These are phyloP conservation scores for Schlechtendalia chinensis DNA, from an alignment of 1,140 invertebrate genomes.

Conservation along the genomic window DNA sequence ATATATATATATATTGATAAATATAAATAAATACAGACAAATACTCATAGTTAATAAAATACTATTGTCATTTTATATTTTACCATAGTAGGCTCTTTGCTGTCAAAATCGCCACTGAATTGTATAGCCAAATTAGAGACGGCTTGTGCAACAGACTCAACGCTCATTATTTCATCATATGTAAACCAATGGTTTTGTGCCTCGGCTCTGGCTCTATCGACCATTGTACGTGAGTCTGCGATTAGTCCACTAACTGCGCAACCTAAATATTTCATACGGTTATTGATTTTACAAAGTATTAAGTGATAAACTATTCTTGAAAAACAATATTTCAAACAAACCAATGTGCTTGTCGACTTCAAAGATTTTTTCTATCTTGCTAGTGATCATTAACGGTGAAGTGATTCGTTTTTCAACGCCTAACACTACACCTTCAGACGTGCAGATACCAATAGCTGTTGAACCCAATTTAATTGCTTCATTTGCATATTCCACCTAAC, in stretches of 20 bases:
- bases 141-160: slow-evolving; percentile 96
- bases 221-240: slow-evolving; percentile 93
- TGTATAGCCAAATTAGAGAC: slow-evolving; percentile 98
- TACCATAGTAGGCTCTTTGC: slow-evolving; percentile 93
- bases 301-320: not conserved
- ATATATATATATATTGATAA: not conserved
- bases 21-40: slow-evolving; percentile 23
- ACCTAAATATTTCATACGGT: slow-evolving; percentile 58
- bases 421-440: slow-evolving; percentile 89
- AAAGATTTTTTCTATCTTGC: slow-evolving; percentile 96
- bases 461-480: slow-evolving; percentile 99
- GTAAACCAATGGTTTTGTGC: slow-evolving; percentile 98
- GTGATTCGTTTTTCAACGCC: slow-evolving; percentile 98
- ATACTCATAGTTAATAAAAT: not conserved
- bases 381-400: slow-evolving; percentile 92
- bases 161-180: slow-evolving; percentile 93
- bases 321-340: slow-evolving; percentile 53
- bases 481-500: slow-evolving; percentile 95
- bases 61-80: slow-evolving; percentile 43
- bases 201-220: slow-evolving; percentile 92
- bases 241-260: slow-evolving; percentile 98
- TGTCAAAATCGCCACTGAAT: slow-evolving; percentile 91
- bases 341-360: slow-evolving; percentile 95
- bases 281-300: slow-evolving; percentile 31
- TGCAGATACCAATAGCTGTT: slow-evolving; percentile 97